Conservation (phyloP, 2,888 invertebrate genomes). For the Hirtodrosophila cameraria region DNA sequence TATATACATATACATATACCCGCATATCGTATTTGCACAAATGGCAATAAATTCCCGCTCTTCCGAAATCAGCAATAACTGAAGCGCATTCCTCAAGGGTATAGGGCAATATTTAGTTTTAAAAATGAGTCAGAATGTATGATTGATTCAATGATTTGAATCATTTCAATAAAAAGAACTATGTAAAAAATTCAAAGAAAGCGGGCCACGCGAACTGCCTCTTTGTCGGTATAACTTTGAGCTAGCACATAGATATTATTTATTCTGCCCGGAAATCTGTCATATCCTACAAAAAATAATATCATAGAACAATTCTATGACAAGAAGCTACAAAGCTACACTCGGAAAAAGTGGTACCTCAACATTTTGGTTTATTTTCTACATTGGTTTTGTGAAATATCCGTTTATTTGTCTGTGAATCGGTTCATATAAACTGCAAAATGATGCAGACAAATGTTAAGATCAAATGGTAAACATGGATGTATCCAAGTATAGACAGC, state of each 20-base stretch:
- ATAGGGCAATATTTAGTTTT: background rate
- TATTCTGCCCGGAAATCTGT: conserved; percentile 28
- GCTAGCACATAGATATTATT: background rate
- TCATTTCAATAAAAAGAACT: conserved; percentile 4
- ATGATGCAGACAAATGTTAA: no score
- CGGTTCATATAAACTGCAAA: no score
- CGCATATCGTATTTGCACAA: conserved; percentile 30
- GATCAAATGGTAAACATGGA: no score
- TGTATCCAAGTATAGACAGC: no score
- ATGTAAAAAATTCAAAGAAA: conserved; percentile 11
- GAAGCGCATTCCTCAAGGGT: conserved; percentile 8
- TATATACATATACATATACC: conserved; percentile 6
- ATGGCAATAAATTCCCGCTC: conserved; percentile 15
- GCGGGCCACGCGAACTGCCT: background rate
- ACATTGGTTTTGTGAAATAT: no score
- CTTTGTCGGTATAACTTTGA: conserved; percentile 1
- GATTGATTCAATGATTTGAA: conserved; percentile 22
- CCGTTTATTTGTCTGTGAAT: no score
- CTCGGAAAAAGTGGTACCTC: no score
- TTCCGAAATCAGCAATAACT: conserved; percentile 13
- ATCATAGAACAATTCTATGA: conserved; percentile 5
- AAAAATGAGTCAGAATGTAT: conserved; percentile 21
- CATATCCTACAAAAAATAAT: background rate
- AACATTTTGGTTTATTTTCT: no score
- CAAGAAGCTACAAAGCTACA: no score